Base-by-base conservation (phyloP, 92 coral and sea anemone genomes). In the Hydrozoanthus gracilis region DNA sequence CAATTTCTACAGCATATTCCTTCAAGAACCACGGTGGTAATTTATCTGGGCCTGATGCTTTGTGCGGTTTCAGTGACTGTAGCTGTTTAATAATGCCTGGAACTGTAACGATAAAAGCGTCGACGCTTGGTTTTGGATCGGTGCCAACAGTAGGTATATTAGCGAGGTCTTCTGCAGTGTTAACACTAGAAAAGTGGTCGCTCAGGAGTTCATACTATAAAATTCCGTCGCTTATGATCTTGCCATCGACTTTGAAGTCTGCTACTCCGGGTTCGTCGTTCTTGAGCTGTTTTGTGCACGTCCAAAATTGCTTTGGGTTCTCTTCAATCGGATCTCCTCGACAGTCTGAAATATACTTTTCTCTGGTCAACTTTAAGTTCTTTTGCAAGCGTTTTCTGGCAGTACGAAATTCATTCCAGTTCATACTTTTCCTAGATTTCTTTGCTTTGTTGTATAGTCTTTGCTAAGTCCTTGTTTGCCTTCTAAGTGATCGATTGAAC, bases 21-120 rank as follows among this genome's bases (percentile, higher is more conserved):
- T 87, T 88, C 86, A 91, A 17, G 83, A 91, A 93, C 94, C 92
- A 93, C 18, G 96, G 87, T 11, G 94, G 92, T 56, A 91, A 91
- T 64, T 54, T 90, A 51, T 87, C 94, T 8, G 89, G 92, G 77
- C 93, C 92, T 61, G 82, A 10, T 14, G 93, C 93, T 70, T 92
- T 92, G 17, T 73, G 44, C 11, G 83, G 74, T 54, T 89, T 85
- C 82, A 89, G 46, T 51, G 86, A 78, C 35, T 44, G 51, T 39
- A 89, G 74, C 85, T 83, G 91, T 71, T 88, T 92, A 5, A 60
- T 69, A 17, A 88, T 90, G 13, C 92, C 90, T 2, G 83, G 70
- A 20, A 76, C 35, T 47, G 86, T 79, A 44, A 88, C 79, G 46
- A 13, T 76, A 64, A 91, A 4, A 6, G 87, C 27, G 64, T 91